Conservation (phyloP, 2,797 vertebrate species). For the Valencia hispanica region DNA sequence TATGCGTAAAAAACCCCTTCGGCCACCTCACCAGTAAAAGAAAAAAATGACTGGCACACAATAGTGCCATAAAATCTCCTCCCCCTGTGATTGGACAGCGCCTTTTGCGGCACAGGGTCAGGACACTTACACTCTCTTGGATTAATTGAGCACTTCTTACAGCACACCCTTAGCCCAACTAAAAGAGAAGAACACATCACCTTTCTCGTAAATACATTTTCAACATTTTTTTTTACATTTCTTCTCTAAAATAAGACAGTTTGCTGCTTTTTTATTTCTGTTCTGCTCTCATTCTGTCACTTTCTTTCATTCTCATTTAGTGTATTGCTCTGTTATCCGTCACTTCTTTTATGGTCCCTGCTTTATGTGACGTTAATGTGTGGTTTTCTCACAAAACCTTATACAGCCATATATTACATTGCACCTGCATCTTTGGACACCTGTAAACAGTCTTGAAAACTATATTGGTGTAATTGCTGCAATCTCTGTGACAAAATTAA, state of each 20-base stretch:
- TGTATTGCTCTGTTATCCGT: constrained; percentile 1
- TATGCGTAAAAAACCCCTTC: constrained; percentile 36
- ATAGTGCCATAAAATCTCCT: constrained; percentile 47
- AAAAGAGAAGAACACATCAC: background rate
- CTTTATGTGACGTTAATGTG: constrained; percentile 23
- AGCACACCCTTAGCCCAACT: background rate
- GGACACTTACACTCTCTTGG: constrained; percentile 35
- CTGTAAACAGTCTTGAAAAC: constrained; percentile 37
- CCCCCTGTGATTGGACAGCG: constrained; percentile 75
- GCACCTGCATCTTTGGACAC: constrained; percentile 13
- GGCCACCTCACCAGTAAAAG: constrained; percentile 18
- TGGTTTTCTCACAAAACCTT: constrained; percentile 41
- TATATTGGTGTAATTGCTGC: constrained; percentile 50
- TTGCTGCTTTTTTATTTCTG: background rate
- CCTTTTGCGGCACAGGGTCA: constrained; percentile 38
- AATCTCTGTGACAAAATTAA: constrained; percentile 54
- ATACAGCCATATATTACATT: constrained; percentile 14
- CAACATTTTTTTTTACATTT: background rate
- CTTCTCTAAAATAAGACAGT: background rate
- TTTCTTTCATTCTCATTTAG: background rate
- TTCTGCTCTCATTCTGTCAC: background rate
- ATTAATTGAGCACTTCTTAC: constrained; percentile 37
- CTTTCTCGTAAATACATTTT: background rate
- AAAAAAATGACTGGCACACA: constrained; percentile 56
- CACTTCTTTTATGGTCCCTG: background rate